Evolutionary conservation across 1,140 invertebrate species (phyloP), one percentile per base, ranked within the genome.

Genomic region (Drosophila athabasca): DNA sequence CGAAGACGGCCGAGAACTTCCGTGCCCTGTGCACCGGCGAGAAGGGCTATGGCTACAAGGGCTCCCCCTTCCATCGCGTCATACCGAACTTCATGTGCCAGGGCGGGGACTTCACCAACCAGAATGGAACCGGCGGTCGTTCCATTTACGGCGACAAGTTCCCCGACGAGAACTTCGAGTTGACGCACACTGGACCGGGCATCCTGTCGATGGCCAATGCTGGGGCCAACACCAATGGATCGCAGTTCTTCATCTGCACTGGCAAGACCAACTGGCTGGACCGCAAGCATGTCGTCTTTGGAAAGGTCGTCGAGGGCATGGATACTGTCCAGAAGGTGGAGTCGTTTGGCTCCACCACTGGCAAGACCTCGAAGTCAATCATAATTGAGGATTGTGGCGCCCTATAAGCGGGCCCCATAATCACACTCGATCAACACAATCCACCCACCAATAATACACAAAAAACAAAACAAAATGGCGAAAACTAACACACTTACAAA

Each of bases 21-120:
- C 94, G 97, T 51, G 95, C 95, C 2, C 93, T 98, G 1, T 99
- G 98, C 92, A 98, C 97, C 35, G 96, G 97, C 6, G 97, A 98
- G 80, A 97, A 95, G 83, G 97, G 97, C 26, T 98, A 97, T 90
- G 97, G 97, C 1, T 99, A 97, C 94, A 97, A 97, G 92, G 95
- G 95, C 26, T 96, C 95, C 84, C 95, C 93, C 54, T 98, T 98
- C 94, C 97, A 98, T 92, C 95, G 98, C 72, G 95, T 99, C 53
- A 99, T 99, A 87, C 98, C 98, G 62, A 97, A 98, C 90, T 99
- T 99, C 93, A 99, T 99, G 98, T 97, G 97, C 91, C 98, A 99
- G 93, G 96, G 97, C 31, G 97, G 97, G 66, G 97, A 99, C 91
- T 99, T 98, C 88, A 98, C 97, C 46, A 96, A 96, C 81, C 95